Evolutionary conservation across 2,797 vertebrate species (phyloP).

Genomic region (Lycodopsis pacificus): DNA sequence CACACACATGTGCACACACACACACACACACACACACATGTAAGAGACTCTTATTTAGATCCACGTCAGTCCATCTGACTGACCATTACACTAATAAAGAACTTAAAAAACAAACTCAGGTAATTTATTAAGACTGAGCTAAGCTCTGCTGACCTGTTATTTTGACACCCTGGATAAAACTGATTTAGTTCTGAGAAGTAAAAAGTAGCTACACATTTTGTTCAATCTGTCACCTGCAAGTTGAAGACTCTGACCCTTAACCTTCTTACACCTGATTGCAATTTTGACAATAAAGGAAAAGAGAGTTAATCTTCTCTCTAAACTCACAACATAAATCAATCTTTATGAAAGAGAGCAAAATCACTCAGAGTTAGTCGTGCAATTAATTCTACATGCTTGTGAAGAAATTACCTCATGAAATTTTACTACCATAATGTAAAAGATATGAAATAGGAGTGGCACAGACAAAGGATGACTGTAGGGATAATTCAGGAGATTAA

Average conservation of each 20-base stretch:
- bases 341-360: neutral
- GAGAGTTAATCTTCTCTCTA: neutral
- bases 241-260: neutral
- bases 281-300: neutral
- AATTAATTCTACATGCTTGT: neutral
- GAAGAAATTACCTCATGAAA: neutral
- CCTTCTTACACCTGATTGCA: neutral
- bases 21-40: neutral
- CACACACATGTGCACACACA: neutral
- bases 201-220: neutral
- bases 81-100: slow-evolving; percentile 19
- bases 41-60: slow-evolving; percentile 23
- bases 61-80: slow-evolving; percentile 32
- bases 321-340: neutral
- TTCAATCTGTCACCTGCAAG: neutral
- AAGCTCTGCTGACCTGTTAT: neutral
- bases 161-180: slow-evolving; percentile 4
- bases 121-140: slow-evolving; percentile 21
- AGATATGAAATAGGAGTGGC: neutral
- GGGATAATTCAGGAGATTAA: neutral
- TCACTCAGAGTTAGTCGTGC: neutral
- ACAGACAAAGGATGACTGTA: neutral
- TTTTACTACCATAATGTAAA: neutral
- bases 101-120: slow-evolving; percentile 12
- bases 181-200: neutral